Base-by-base conservation (phyloP, 1,140 invertebrate species). In the Tribolium castaneum region DNA sequence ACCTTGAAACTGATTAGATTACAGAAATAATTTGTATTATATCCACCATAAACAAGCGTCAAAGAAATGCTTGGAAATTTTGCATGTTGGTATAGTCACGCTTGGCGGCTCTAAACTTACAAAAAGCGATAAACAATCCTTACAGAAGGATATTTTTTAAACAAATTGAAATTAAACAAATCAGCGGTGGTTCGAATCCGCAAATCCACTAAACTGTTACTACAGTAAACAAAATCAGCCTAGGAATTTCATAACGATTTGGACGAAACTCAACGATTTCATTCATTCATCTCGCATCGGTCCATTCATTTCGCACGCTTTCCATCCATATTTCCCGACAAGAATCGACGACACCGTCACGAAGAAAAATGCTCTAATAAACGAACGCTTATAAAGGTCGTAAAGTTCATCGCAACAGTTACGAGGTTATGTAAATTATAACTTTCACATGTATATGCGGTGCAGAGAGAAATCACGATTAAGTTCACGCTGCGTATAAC, bases 371-470 rank as follows among this genome's bases (percentile, higher is more conserved):
- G 51, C 10, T 59, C 19, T 59, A 59, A 19, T 59, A 59, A 59
- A 22, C 54, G 19, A 19, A 59, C 19, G 54, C 54, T 22, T 59
- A 25, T 72, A 72, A 66, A 73, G 71, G 71, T 73, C 49, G 45
- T 5, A 76, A 76, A 76, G 74, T 76, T 76, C 74, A 76, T 76
- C 54, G 59, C 74, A 66, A 59, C 54, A 59, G 74, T 76, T 62
- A 76, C 34, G 74, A 50, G 54, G 34, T 76, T 76, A 76, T 76
- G 74, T 76, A 76, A 76, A 76, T 76, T 76, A 66, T 66, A 76
- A 76, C 74, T 76, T 76, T 76, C 74, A 76, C 74, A 76, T 66
- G 35, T 49, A 54, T 19, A 19, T 50, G 30, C 73, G 19, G 52
- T 35, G n/a, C 35, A 13, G 59, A 62, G 74, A 76, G 59, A 76